Conservation (phyloP, 2,888 invertebrate species). For the Cryptocephalus moraei region DNA sequence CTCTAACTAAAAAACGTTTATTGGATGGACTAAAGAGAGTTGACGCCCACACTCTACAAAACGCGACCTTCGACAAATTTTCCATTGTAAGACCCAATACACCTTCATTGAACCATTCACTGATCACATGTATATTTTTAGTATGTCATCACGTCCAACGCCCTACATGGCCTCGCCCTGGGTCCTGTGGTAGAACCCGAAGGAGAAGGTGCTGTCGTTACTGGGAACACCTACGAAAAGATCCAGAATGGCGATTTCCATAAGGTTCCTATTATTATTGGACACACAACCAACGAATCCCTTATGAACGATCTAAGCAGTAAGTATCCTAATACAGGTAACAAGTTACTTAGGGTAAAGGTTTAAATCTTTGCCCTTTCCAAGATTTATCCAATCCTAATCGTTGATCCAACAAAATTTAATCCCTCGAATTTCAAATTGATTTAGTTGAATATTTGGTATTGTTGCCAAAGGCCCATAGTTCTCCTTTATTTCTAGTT, state of each 20-base stretch:
- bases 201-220: slow-evolving; percentile 18
- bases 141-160: neutral
- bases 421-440: too few relatives aligned
- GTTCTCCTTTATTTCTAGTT: neutral
- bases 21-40: slow-evolving; percentile 13
- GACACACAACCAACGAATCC: slow-evolving; percentile 41
- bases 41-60: slow-evolving; percentile 8
- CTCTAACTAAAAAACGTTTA: slow-evolving; percentile 8
- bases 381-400: too few relatives aligned
- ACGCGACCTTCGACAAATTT: neutral
- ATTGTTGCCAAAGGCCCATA: too few relatives aligned
- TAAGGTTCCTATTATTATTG: slow-evolving; percentile 41
- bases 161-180: slow-evolving; percentile 14
- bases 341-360: too few relatives aligned
- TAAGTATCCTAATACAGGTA: too few relatives aligned
- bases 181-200: slow-evolving; percentile 18
- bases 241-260: slow-evolving; percentile 15
- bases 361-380: too few relatives aligned
- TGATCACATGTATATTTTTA: neutral
- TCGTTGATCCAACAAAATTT: too few relatives aligned
- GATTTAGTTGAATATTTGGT: too few relatives aligned
- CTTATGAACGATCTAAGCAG: too few relatives aligned
- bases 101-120: neutral
- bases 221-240: slow-evolving; percentile 11
- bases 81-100: neutral